Base-by-base conservation (phyloP, 2,113 vertebrate genomes). In the Axis porcinus region DNA sequence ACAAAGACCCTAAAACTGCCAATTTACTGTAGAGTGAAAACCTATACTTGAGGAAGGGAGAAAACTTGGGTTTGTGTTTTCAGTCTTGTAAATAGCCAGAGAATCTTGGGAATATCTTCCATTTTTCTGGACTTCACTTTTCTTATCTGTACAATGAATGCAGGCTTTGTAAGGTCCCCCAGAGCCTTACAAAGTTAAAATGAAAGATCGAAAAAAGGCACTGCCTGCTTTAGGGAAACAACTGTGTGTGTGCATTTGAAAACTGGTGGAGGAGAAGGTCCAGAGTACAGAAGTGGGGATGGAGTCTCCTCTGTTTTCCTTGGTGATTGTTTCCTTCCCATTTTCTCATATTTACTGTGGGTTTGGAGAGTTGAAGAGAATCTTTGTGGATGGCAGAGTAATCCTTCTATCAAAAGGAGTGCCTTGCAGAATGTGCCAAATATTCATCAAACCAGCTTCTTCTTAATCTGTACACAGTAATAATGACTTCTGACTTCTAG, bases 401-500 rank as follows among this genome's bases (percentile, higher is more conserved):
- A 67, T 62, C 28, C 19, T 12, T 87, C 45, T 74, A 19, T 79
- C 50, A 47, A 76, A 78, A 88, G 54, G 67, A 33, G 16, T 83
- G 8, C 13, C 5, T 67, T 70, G 33, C 50, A 89, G 57, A 33
- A 86, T 57, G 50, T 93, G 10, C 12, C 43, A 83, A 40, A 25
- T 33, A 54, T 85, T 79, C 91, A 50, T 94, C 91, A 89, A 28
- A 52, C 87, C 91, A 84, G 52, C 23, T 54, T 83, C 81, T 96
- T 85, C 40, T 91, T 96, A 81, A 60, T 95, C 70, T 50, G 15
- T 28, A 30, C 50, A 84, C 47, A 19, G 25, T 95, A 87, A 90
- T 92, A 93, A 67, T 85, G 87, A 86, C 40, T 93, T 97, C 30
- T 85, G 87, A 86, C 40, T 94, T 97, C 21, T 45, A 95, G 74